phyloP scores from a whole-genome alignment of 1,140 invertebrate species.

The Physella acuta region DNA sequence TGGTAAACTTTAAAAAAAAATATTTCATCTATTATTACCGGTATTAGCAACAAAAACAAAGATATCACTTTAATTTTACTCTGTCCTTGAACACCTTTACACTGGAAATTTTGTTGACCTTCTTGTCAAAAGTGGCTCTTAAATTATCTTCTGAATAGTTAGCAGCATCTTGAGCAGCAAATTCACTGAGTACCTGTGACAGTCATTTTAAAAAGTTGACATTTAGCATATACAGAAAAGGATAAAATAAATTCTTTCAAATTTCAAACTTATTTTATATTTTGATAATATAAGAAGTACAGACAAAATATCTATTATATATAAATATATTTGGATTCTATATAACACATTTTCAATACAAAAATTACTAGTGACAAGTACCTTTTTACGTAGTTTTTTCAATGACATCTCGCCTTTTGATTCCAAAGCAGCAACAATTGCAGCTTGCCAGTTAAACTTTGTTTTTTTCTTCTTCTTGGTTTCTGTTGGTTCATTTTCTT shows the following conservation, averaged over 20 bases:
- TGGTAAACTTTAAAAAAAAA: neutral
- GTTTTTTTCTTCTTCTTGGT: slow-evolving; percentile 28
- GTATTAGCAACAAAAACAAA: too few relatives aligned
- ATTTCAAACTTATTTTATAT: too few relatives aligned
- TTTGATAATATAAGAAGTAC: too few relatives aligned
- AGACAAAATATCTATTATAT: too few relatives aligned
- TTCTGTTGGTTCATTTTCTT: slow-evolving; percentile 3
- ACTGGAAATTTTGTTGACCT: slow-evolving; percentile 38
- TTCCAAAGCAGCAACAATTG: slow-evolving; percentile 37
- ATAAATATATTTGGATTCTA: too few relatives aligned
- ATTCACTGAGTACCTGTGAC: slow-evolving; percentile 44
- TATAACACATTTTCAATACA: too few relatives aligned
- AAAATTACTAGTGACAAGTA: too few relatives aligned
- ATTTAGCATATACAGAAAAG: too few relatives aligned
- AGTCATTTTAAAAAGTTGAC: too few relatives aligned
- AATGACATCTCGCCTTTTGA: slow-evolving; percentile 39
- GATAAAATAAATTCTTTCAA: too few relatives aligned
- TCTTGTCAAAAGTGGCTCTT: slow-evolving; percentile 41
- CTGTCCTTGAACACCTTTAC: slow-evolving; percentile 43
- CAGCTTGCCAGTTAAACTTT: slow-evolving; percentile 41
- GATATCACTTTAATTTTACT: slow-evolving; percentile 32
- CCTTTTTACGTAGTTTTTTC: slow-evolving; percentile 49
- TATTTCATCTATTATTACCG: neutral
- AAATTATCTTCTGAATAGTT: slow-evolving; percentile 38
- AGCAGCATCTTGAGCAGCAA: slow-evolving; percentile 34